phyloP scores from a whole-genome alignment of 2,888 invertebrate genomes.

The Kuschelorhynchus macadamiae region DNA sequence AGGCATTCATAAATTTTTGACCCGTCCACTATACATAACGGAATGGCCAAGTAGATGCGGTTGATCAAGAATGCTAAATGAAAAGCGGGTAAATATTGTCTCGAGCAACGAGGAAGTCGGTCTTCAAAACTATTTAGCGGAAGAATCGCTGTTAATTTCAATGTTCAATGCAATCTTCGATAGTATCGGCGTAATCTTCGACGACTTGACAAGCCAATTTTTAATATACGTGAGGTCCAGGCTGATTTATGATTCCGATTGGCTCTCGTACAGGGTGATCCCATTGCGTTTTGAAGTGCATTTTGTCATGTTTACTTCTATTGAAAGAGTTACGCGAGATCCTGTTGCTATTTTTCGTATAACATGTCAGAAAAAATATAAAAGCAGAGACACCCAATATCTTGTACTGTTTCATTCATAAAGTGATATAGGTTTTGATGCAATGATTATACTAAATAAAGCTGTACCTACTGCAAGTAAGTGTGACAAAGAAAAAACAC shows the following conservation, averaged over 20 bases:
- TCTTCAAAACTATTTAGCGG: slow-evolving; percentile 18
- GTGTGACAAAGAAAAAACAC: no score
- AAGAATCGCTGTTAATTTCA: slow-evolving; percentile 9
- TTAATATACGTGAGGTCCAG: slow-evolving; percentile 15
- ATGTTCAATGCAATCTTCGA: slow-evolving; percentile 5
- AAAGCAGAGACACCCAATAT: no score
- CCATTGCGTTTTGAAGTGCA: no score
- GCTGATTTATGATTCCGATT: slow-evolving; percentile 10
- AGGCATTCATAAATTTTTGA: neutral
- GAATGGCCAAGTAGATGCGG: neutral
- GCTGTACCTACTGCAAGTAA: no score
- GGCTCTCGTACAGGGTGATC: neutral
- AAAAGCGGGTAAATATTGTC: slow-evolving; percentile 16
- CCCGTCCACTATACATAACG: slow-evolving; percentile 7
- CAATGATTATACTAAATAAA: no score
- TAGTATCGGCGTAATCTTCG: slow-evolving; percentile 9
- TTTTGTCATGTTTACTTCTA: no score
- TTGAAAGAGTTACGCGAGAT: no score
- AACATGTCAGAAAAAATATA: no score
- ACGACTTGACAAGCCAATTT: slow-evolving; percentile 14
- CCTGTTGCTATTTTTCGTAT: no score
- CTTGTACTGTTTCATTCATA: no score
- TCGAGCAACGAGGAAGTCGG: slow-evolving; percentile 14
- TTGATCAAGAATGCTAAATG: neutral
- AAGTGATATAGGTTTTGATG: no score